A percentile compares a stretch with the other conserved stretches of the same genome.
Evolutionary conservation across 2,888 invertebrate species (phyloP).

Genomic region (Strigamia maritima): DNA sequence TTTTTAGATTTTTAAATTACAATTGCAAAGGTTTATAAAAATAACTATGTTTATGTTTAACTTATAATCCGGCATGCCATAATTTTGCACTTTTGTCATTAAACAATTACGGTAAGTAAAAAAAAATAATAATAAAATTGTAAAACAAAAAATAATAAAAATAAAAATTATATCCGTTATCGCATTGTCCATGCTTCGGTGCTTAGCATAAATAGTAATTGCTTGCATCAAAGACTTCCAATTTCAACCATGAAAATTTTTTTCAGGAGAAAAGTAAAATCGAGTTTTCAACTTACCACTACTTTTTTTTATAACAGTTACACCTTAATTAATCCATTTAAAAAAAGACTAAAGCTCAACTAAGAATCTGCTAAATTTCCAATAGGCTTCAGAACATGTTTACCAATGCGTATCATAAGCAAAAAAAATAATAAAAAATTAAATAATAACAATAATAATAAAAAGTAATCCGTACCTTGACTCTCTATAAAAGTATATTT

Average conservation of each 20-base stretch:
- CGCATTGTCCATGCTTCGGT: neutral
- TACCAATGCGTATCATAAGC: neutral
- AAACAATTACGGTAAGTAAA: neutral
- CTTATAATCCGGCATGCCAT: too few relatives aligned
- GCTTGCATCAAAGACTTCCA: neutral
- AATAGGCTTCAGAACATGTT: neutral
- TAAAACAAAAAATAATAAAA: neutral
- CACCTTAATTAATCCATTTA: neutral
- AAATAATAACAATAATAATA: neutral
- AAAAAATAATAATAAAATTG: neutral
- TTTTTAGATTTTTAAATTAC: too few relatives aligned
- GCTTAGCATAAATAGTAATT: neutral
- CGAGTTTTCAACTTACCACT: neutral
- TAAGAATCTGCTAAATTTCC: neutral
- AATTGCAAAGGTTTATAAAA: too few relatives aligned
- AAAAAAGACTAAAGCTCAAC: neutral
- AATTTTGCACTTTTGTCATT: too few relatives aligned
- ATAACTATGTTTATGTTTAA: too few relatives aligned
- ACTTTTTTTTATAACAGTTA: too few relatives aligned
- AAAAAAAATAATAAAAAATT: neutral
- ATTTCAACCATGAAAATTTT: neutral
- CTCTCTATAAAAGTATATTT: conserved; percentile 10
- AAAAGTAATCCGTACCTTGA: conserved; percentile 6
- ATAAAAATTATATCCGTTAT: conserved; percentile 16
- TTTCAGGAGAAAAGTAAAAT: neutral